Evolutionary conservation across 2,113 vertebrate species (phyloP).

Genomic region (Syrrhaptes paradoxus): DNA sequence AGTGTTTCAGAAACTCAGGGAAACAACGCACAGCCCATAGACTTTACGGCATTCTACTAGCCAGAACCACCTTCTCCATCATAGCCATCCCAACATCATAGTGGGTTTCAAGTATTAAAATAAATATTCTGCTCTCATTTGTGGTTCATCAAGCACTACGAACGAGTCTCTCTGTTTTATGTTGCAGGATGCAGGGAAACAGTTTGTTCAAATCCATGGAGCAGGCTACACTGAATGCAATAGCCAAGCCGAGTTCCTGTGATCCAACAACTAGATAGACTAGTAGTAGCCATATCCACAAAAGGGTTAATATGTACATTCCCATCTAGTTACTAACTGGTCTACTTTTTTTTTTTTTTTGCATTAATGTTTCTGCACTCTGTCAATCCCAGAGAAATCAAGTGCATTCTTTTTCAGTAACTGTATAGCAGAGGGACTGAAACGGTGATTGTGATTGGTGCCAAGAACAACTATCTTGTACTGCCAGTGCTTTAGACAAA

Average conservation of each 20-base stretch:
- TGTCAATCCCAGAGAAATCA: constrained; percentile 34
- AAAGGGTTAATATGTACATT: neutral
- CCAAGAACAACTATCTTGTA: constrained; percentile 47
- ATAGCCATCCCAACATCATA: neutral
- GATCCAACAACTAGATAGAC: neutral
- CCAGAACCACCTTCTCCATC: neutral
- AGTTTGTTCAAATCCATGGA: neutral
- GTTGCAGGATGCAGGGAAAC: neutral
- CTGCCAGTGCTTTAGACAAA: constrained; percentile 50
- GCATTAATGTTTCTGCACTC: neutral
- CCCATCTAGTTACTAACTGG: neutral
- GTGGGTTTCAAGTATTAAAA: neutral
- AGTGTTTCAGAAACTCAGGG: neutral
- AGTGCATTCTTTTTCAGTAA: constrained; percentile 27
- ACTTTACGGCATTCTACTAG: neutral
- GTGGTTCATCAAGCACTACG: neutral
- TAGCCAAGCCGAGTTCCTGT: neutral
- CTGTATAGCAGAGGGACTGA: constrained; percentile 19
- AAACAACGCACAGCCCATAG: fast-evolving
- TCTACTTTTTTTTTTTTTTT: neutral
- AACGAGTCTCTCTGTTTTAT: neutral
- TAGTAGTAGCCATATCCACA: neutral
- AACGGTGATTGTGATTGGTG: neutral
- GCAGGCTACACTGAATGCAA: neutral
- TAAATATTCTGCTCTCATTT: neutral